Percentiles rank a stretch among this genome's conserved stretches.
Conservation (phyloP, 1,140 invertebrate species). For the Hycleus phaleratus region DNA sequence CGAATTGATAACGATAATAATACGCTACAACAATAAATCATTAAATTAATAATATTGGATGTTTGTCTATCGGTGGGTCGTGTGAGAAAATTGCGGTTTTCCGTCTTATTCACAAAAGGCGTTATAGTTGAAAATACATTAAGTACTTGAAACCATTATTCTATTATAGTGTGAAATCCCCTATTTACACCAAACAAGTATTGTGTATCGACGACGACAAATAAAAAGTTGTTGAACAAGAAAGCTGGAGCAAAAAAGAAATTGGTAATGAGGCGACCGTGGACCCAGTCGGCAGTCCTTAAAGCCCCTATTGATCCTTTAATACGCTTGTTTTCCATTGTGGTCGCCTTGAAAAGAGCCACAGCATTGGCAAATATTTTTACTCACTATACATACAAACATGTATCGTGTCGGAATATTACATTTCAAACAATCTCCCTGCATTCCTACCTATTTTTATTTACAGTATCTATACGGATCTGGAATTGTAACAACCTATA, state of each 20-base stretch:
- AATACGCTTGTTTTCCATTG: slow-evolving; percentile 23
- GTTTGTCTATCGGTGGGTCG: too few relatives aligned
- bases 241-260: neutral
- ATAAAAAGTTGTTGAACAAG: too few relatives aligned
- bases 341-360: slow-evolving; percentile 21
- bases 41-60: too few relatives aligned
- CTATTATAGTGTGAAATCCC: slow-evolving; percentile 3
- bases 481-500: slow-evolving; percentile 12
- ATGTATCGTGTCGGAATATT: slow-evolving; percentile 18
- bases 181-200: too few relatives aligned
- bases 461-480: slow-evolving; percentile 22
- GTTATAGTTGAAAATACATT: slow-evolving; percentile 5
- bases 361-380: slow-evolving; percentile 6
- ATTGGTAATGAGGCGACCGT: slow-evolving; percentile 12
- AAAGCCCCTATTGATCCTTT: slow-evolving; percentile 8
- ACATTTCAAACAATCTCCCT: slow-evolving; percentile 16
- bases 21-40: slow-evolving; percentile 3
- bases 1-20: slow-evolving; percentile 14
- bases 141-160: slow-evolving; percentile 10
- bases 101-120: too few relatives aligned
- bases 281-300: slow-evolving; percentile 8
- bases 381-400: too few relatives aligned
- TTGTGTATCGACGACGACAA: too few relatives aligned
- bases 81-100: too few relatives aligned
- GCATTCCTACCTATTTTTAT: slow-evolving; percentile 14